These are phyloP conservation scores for Bombus sylvicola DNA, from an alignment of 1,140 invertebrate species.

Conservation along the genomic window DNA sequence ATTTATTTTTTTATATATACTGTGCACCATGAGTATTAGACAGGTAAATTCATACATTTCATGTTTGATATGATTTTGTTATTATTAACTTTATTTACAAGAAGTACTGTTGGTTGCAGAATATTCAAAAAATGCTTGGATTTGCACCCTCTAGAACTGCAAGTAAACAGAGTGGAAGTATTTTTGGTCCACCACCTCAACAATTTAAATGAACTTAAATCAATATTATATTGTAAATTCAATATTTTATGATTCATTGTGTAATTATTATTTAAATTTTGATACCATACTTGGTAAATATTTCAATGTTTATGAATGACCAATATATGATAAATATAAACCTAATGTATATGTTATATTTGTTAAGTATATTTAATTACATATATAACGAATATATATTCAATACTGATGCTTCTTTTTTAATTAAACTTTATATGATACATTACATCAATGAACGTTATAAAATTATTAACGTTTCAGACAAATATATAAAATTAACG, in stretches of 20 bases:
- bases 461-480: background rate
- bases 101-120: constrained; percentile 86
- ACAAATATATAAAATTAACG: background rate
- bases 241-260: background rate
- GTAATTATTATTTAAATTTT: constrained; percentile 32
- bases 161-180: constrained; percentile 94
- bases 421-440: constrained; percentile 27
- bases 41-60: constrained; percentile 84
- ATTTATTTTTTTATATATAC: constrained; percentile 99
- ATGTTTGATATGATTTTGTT: background rate
- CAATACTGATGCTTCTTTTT: constrained; percentile 30
- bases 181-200: constrained; percentile 90
- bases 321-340: constrained; percentile 12
- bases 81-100: constrained; percentile 3
- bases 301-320: background rate
- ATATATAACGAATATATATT: constrained; percentile 37
- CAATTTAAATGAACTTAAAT: constrained; percentile 87
- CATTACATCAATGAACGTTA: background rate
- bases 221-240: background rate
- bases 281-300: background rate
- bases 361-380: constrained; percentile 20
- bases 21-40: constrained; percentile 99
- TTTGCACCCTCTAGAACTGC: constrained; percentile 98
- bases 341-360: constrained; percentile 4
- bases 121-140: constrained; percentile 98